Evolutionary conservation across 2,888 invertebrate genomes (phyloP), one percentile per base, ranked within the genome.

Genomic region (Xanthia togata): DNA sequence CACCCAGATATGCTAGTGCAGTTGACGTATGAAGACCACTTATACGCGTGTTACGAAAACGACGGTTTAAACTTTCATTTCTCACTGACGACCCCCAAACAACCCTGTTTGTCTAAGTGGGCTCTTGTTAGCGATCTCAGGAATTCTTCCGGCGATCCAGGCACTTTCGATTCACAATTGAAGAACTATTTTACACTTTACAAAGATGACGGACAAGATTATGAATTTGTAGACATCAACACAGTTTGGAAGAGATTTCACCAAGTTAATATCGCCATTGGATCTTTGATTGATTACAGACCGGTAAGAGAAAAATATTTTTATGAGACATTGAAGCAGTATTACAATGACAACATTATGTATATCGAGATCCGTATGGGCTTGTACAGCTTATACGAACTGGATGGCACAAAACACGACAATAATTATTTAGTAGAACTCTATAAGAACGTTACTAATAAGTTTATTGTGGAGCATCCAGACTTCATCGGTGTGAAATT

Each of bases 361-460:
- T 98, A 98, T 84, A 90, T 98, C 55, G 98, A 98, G 91, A 93
- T 98, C 17, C 95, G 98, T 68, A 96, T 97, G 4, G 96, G 97
- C 0, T 88, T 98, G 31, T 97, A 97, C 0, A 87, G 17, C 1
- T 9, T 87, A 23, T 85, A 86, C 95, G 98, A 80, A 96, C 97
- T 26, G 95, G 97, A 4, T 89, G 98, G 63, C 96, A 97, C 1
- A 87, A 92, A 83, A 1, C 97, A 97, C 76, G 96, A 95, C 0
- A 89, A 93, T 0, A 81, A 97, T 20, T 97, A 97, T 79, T 94
- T 97, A 5, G 96, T 97, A 0, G 93, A 93, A 72, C 92, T 98
- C 1, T 97, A 97, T 78, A 94, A 97, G 78, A 92, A 96, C 63
- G 94, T 97, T 0, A 93, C 97, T 8, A 94, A 97, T 1, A 94